Conservation (phyloP, 2,888 invertebrate genomes). For the Noctua fimbriata region DNA sequence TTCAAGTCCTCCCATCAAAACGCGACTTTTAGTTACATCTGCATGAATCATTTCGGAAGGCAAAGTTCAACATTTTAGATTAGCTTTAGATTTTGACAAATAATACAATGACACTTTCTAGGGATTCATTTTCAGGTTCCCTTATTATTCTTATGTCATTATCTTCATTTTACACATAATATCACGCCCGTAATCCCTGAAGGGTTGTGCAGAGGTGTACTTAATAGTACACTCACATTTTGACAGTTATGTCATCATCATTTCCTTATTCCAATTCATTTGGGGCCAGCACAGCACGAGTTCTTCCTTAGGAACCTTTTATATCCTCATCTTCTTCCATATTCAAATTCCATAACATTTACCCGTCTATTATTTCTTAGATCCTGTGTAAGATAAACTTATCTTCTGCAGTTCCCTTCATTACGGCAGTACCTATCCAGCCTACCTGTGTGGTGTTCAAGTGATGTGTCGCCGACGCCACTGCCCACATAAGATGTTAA, state of each 20-base stretch:
- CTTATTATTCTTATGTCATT: not conserved
- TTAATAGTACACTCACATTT: no score
- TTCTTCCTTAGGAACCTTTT: no score
- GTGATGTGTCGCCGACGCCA: slow-evolving; percentile 65
- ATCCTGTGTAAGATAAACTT: not conserved
- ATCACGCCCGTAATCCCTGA: no score
- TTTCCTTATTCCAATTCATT: not conserved
- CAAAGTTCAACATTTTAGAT: not conserved
- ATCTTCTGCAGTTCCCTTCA: slow-evolving; percentile 40
- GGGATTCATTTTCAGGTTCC: not conserved
- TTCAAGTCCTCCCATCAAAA: not conserved
- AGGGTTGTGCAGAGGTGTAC: no score
- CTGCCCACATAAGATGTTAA: slow-evolving; percentile 74
- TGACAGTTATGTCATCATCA: no score
- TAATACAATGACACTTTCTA: no score
- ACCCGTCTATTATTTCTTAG: not conserved
- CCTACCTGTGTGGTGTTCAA: slow-evolving; percentile 54
- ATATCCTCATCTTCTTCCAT: not conserved
- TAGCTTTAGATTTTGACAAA: not conserved
- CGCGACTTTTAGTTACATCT: not conserved
- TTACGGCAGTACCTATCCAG: slow-evolving; percentile 6
- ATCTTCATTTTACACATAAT: no score
- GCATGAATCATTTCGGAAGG: not conserved
- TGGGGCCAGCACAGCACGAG: not conserved
- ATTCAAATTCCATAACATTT: not conserved